Base-by-base conservation (phyloP, 1,140 invertebrate species). In the Drosophila bocqueti region DNA sequence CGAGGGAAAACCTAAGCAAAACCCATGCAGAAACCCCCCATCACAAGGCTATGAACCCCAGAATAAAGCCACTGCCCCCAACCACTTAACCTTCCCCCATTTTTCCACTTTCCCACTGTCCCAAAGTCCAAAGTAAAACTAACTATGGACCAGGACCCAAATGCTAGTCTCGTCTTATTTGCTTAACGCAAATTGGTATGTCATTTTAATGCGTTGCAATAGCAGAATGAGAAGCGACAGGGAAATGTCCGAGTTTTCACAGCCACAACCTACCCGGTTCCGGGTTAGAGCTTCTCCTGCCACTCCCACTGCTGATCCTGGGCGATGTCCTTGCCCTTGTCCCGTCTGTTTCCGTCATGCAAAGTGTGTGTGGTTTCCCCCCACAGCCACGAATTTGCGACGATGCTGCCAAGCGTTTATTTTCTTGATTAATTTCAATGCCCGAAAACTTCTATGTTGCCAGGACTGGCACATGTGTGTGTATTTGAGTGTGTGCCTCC, bases 391-490 rank as follows among this genome's bases (percentile, higher is more conserved):
- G 21, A 76, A 60, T 78, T 78, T 54, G 68, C 69, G 68, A 58
- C 46, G 84, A 84, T 81, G 77, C 83, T 87, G 80, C 81, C 81
- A 89, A 89, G 84, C 84, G 84, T 89, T 89, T 89, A 89, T 85
- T 89, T 89, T 89, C 84, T 89, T 89, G 84, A 89, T 89, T 89
- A 89, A 89, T 89, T 89, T 90, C 84, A 81, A 89, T 89, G 83
- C 63, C 72, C 58, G 49, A 60, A 54, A 84, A 81, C 77, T 79
- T 83, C 81, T 79, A 63, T 64, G 76, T 72, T 73, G 71, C 66
- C 36, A 46, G 42, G 52, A 36, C 50, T 10, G 34, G 45, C 45
- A 42, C 67, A 50, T 62, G 34, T 78, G 34, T 68, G 62, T 60
- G 40, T 46, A 29, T 57, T 21, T 71, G 36, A 43, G 47, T 62